phyloP scores from a whole-genome alignment of 2,797 vertebrate species.

The Enteromius trimaculatus region DNA sequence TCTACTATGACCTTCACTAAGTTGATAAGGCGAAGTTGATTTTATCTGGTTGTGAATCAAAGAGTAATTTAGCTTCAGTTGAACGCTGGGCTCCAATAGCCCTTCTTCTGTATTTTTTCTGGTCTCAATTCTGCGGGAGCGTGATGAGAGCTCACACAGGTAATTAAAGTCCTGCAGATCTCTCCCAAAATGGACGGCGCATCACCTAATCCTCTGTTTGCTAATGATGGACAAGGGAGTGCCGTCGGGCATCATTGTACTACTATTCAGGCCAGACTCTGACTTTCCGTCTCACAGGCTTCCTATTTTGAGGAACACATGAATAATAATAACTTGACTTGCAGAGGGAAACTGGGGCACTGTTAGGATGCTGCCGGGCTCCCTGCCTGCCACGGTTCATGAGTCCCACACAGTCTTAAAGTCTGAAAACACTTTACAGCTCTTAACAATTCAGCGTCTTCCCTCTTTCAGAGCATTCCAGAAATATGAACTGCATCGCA shows the following conservation, averaged over 20 bases:
- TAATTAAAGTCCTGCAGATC: constrained; percentile 40
- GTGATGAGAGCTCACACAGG: constrained; percentile 26
- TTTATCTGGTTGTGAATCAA: constrained; percentile 34
- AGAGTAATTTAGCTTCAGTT: constrained; percentile 25
- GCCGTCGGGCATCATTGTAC: not conserved
- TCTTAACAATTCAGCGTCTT: constrained; percentile 2
- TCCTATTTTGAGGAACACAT: constrained; percentile 45
- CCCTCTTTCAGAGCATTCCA: not conserved
- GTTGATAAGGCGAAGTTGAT: constrained; percentile 28
- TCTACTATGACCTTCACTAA: constrained; percentile 44
- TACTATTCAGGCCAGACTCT: constrained; percentile 34
- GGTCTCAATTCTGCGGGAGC: not conserved
- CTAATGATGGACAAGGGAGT: constrained; percentile 31
- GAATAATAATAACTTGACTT: constrained; percentile 49
- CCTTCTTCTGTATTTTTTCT: not conserved
- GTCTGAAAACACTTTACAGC: constrained; percentile 12
- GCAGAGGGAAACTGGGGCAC: constrained; percentile 47
- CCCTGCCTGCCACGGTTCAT: constrained; percentile 41
- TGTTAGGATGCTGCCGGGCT: constrained; percentile 37
- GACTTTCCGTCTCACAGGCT: constrained; percentile 34
- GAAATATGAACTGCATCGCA: not conserved
- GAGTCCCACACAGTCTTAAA: constrained; percentile 28
- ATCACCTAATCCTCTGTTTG: constrained; percentile 19
- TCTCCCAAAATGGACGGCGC: constrained; percentile 13
- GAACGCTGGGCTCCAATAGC: not conserved